Percentiles rank a stretch among this genome's conserved stretches.
phyloP scores from a whole-genome alignment of 2,113 vertebrate genomes.

The Fukomys damarensis region DNA sequence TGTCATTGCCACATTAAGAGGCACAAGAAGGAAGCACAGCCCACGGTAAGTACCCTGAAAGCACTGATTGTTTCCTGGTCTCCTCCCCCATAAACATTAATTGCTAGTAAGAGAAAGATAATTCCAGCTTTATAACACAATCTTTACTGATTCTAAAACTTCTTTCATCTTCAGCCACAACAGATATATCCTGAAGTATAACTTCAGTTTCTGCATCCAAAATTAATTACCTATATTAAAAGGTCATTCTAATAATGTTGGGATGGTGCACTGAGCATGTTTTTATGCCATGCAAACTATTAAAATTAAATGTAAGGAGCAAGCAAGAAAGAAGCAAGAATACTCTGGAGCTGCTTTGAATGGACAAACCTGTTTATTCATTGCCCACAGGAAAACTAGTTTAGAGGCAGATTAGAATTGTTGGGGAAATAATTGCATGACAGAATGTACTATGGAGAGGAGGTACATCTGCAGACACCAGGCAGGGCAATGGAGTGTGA shows the following conservation, averaged over 20 bases:
- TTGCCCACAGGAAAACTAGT: not conserved
- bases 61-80: not conserved
- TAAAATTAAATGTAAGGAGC: not conserved
- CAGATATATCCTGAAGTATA: not conserved
- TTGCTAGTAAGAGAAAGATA: not conserved
- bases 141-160: not conserved
- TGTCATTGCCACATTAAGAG: not conserved
- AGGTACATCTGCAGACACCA: not conserved
- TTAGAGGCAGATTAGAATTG: not conserved
- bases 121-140: not conserved
- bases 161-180: not conserved
- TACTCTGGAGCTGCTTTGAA: not conserved
- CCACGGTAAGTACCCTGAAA: not conserved
- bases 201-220: not conserved
- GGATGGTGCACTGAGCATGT: not conserved
- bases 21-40: accelerated
- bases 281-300: not conserved
- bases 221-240: not conserved
- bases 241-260: not conserved
- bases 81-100: not conserved
- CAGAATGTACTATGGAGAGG: not conserved
- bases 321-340: not conserved
- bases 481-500: too few relatives aligned
- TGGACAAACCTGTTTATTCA: not conserved
- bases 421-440: too few relatives aligned